A percentile compares a stretch with the other conserved stretches of the same genome.
These are phyloP conservation scores for Idaea straminata DNA, from an alignment of 2,888 invertebrate genomes.

Conservation along the genomic window DNA sequence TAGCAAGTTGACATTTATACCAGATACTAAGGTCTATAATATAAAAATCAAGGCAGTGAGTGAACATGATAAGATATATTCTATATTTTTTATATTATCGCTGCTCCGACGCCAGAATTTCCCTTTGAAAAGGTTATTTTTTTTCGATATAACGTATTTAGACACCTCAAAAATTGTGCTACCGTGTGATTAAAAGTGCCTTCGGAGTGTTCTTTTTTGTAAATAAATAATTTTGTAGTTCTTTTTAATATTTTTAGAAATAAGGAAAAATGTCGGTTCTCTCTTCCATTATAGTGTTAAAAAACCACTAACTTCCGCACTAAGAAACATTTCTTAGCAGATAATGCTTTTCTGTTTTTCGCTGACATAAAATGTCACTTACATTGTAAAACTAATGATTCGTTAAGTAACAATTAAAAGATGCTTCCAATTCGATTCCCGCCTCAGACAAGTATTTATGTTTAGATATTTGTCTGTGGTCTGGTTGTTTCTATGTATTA, in stretches of 20 bases:
- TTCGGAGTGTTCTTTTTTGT: conserved; percentile 27
- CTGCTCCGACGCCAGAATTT: too few relatives aligned
- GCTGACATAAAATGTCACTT: background rate
- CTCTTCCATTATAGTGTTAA: background rate
- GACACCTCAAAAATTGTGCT: conserved; percentile 29
- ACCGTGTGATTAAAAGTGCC: conserved; percentile 44
- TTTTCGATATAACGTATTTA: background rate
- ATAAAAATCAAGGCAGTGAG: too few relatives aligned
- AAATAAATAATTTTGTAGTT: conserved; percentile 5
- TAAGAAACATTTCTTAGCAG: background rate
- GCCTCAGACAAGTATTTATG: too few relatives aligned
- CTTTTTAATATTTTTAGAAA: background rate
- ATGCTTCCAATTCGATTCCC: background rate
- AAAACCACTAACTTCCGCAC: background rate
- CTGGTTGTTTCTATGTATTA: too few relatives aligned
- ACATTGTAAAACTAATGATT: background rate
- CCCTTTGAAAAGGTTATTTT: background rate
- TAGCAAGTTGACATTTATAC: too few relatives aligned
- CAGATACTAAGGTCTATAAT: too few relatives aligned
- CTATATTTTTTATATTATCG: too few relatives aligned
- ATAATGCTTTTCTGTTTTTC: background rate
- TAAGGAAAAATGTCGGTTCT: background rate
- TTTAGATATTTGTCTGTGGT: too few relatives aligned
- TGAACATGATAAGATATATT: too few relatives aligned
- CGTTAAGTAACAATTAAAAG: background rate